Evolutionary conservation across 2,797 vertebrate species (phyloP).

Genomic region (Anguilla obscura): DNA sequence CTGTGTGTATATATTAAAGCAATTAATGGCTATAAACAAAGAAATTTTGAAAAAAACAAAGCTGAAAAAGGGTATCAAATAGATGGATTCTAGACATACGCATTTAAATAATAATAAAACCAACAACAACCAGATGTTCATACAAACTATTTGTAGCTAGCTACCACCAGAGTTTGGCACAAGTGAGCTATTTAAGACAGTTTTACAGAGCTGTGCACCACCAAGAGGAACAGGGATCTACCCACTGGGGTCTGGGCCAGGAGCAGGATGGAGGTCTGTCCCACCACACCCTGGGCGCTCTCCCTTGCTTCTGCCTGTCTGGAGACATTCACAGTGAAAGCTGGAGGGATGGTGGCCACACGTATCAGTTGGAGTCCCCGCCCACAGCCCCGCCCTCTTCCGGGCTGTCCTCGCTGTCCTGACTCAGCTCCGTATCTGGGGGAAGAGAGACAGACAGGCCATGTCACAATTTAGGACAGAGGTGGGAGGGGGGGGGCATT

Average conservation of each 20-base stretch:
- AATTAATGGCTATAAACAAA: conserved; percentile 3
- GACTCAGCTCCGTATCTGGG: conserved; percentile 50
- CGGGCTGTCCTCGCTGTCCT: conserved; percentile 33
- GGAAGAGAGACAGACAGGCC: conserved; percentile 26
- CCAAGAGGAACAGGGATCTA: conserved; percentile 28
- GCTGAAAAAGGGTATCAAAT: neutral
- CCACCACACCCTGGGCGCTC: conserved; percentile 23
- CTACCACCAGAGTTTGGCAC: conserved; percentile 63
- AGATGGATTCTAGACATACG: conserved; percentile 17
- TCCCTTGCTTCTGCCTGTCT: conserved; percentile 33
- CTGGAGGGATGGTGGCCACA: conserved; percentile 24
- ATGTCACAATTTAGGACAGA: neutral
- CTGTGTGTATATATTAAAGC: conserved; percentile 17
- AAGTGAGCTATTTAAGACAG: conserved; percentile 52
- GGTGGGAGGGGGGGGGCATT: neutral
- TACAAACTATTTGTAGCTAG: conserved; percentile 50
- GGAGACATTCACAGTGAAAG: conserved; percentile 56
- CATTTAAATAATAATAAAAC: conserved; percentile 23
- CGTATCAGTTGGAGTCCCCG: conserved; percentile 62
- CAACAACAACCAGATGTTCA: conserved; percentile 8
- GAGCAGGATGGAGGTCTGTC: conserved; percentile 39
- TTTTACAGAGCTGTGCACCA: conserved; percentile 54
- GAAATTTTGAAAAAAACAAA: neutral
- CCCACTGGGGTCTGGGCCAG: conserved; percentile 13
- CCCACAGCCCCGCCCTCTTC: conserved; percentile 51